phyloP scores from a whole-genome alignment of 2,113 vertebrate species.

The Hypomesus transpacificus region DNA sequence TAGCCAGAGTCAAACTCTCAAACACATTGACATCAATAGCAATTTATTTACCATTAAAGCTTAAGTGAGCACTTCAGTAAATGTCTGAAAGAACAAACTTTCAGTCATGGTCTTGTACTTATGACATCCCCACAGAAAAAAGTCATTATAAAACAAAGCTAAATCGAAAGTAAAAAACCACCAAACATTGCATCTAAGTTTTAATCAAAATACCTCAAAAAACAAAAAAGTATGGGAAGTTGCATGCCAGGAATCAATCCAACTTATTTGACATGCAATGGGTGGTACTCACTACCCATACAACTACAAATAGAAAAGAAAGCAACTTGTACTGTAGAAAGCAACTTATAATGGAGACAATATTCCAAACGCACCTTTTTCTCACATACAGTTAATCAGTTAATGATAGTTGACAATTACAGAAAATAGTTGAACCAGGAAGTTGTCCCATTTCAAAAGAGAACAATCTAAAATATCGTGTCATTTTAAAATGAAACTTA shows the following conservation, averaged over 20 bases:
- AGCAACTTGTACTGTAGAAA: conserved; percentile 43
- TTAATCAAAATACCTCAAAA: conserved; percentile 38
- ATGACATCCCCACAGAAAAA: too few species aligned
- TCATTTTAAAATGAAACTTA: conserved; percentile 30
- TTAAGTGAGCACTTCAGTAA: too few species aligned
- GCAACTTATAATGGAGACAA: not conserved
- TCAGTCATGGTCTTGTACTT: not conserved
- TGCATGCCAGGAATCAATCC: conserved; percentile 34
- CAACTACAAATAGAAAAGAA: conserved; percentile 68
- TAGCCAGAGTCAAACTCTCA: too few species aligned
- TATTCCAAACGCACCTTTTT: not conserved
- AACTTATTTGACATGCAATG: conserved; percentile 39
- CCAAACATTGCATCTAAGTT: conserved; percentile 14
- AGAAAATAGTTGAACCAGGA: not conserved
- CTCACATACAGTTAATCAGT: not conserved
- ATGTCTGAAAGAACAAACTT: conserved; percentile 21
- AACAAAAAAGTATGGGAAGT: conserved; percentile 28
- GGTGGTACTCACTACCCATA: conserved; percentile 28
- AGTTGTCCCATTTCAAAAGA: not conserved
- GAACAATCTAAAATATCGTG: conserved; percentile 61
- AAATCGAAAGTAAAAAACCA: conserved; percentile 27
- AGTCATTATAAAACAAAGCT: too few species aligned
- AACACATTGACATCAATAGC: too few species aligned
- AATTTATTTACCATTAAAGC: too few species aligned
- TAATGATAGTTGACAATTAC: conserved; percentile 1